Base-by-base conservation (phyloP, 2,797 vertebrate genomes). In the Chaetophractus vellerosus region DNA sequence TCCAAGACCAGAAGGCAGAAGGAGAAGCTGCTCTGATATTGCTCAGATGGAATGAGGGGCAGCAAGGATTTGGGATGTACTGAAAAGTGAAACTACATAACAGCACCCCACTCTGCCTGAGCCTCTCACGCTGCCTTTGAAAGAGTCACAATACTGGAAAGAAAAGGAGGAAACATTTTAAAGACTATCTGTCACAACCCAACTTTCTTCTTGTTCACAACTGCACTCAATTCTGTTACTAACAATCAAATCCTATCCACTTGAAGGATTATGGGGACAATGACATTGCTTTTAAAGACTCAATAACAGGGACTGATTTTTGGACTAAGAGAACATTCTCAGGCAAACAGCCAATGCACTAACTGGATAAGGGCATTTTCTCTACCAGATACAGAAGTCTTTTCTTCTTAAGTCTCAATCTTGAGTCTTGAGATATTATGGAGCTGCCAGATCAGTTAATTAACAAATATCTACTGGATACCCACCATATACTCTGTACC, bases 391-490 rank as follows among this genome's bases (percentile, higher is more conserved):
- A 59, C 0, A 38, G 24, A 79, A 55, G 45, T 52, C 64, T 50
- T 63, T 66, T 74, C 18, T 83, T 83, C 88, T 86, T 72, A 81
- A 69, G 76, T 87, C 48, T 83, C 33, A 81, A 45, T 45, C 45
- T 45, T 45, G 45, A 50, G 63, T 41, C n/a, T 76, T 68, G 48
- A 92, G 26, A 28, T 63, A 69, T 0, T 52, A 18, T 75, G 33
- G 38, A 59, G 24, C 21, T 31, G 15, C n/a, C 45, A 57, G 52
- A 31, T 41, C 63, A 36, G 72, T 48, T 74, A 66, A 57, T 69
- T 76, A 95, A 64, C 80, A 72, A 87, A 68, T 83, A 64, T 41
- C 92, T 80, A 64, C 55, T n/a, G 71, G 59, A 89, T n/a, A 48
- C 9, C 19, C 15, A 64, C 71, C 72, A 59, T 75, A 55, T 55